Percentiles rank a stretch among this genome's conserved stretches.
phyloP scores from a whole-genome alignment of 64 coral and sea anemone genomes.

The Stylophora pistillata region DNA sequence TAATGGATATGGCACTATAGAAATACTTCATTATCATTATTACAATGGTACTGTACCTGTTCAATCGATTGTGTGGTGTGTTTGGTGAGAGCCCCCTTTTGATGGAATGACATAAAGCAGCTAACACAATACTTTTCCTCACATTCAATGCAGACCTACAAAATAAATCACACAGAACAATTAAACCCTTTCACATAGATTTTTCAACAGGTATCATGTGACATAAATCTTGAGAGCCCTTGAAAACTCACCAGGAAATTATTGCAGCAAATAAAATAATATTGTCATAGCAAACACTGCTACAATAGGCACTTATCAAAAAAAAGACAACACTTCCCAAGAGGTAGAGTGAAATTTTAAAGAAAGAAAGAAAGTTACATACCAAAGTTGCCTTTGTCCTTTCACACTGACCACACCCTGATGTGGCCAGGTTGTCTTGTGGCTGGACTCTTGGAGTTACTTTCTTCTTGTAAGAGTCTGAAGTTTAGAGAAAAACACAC shows the following conservation, averaged over 20 bases:
- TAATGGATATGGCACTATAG: too few relatives aligned
- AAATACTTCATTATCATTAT: too few relatives aligned
- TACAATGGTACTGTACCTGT: conserved; percentile 27
- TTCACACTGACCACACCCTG: conserved; percentile 90
- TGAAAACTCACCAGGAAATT: too few relatives aligned
- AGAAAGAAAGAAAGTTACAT: background rate
- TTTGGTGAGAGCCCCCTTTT: conserved; percentile 88
- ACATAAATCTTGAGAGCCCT: too few relatives aligned
- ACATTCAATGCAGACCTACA: conserved; percentile 88
- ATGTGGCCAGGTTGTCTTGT: background rate
- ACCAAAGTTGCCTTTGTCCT: conserved; percentile 74
- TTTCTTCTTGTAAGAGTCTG: conserved; percentile 61
- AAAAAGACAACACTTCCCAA: too few relatives aligned
- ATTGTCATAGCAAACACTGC: too few relatives aligned
- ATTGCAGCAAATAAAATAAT: too few relatives aligned
- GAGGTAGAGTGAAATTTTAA: too few relatives aligned
- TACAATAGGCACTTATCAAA: too few relatives aligned
- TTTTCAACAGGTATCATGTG: too few relatives aligned
- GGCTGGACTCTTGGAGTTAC: conserved; percentile 10
- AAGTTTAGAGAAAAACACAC: background rate
- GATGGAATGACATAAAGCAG: conserved; percentile 95
- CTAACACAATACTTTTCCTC: conserved; percentile 91
- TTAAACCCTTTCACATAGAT: background rate
- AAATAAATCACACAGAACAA: background rate
- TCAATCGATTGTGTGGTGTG: conserved; percentile 65